Evolutionary conservation across 2,797 vertebrate species (phyloP).

Genomic region (Bradypus variegatus): DNA sequence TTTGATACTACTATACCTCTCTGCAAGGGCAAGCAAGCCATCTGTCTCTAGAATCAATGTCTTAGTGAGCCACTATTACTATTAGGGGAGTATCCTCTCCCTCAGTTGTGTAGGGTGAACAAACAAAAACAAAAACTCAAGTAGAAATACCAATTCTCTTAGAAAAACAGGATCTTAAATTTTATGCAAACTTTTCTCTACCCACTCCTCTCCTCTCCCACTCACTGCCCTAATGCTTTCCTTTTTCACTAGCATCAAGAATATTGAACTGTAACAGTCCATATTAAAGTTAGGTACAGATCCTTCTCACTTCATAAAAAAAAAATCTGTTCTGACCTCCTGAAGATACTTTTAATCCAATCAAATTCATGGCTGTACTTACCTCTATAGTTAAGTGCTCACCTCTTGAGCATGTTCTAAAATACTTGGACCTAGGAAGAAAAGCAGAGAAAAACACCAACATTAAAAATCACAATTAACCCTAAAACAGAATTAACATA

Average conservation of each 20-base stretch:
- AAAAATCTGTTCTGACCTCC: neutral
- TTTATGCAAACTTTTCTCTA: neutral
- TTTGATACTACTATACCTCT: neutral
- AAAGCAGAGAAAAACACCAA: constrained; percentile 46
- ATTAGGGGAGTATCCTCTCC: neutral
- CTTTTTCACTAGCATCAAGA: neutral
- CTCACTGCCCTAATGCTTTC: neutral
- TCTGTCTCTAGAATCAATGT: neutral
- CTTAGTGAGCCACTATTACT: neutral
- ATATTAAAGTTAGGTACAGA: neutral
- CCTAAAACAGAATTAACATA: neutral
- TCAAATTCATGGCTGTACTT: constrained; percentile 37
- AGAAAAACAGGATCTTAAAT: neutral
- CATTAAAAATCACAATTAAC: constrained; percentile 23
- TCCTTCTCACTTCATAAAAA: neutral
- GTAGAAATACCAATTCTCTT: neutral
- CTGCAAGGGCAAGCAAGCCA: neutral
- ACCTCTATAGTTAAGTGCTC: constrained; percentile 98
- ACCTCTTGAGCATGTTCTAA: constrained; percentile 86
- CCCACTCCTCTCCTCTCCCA: no score
- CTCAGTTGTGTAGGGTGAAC: no score
- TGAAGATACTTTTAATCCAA: neutral
- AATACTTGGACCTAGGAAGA: constrained; percentile 90
- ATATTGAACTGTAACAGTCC: neutral
- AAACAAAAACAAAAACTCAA: neutral